Conservation (phyloP, 2,797 vertebrate genomes). For the Rhabdophis nuchalis region DNA sequence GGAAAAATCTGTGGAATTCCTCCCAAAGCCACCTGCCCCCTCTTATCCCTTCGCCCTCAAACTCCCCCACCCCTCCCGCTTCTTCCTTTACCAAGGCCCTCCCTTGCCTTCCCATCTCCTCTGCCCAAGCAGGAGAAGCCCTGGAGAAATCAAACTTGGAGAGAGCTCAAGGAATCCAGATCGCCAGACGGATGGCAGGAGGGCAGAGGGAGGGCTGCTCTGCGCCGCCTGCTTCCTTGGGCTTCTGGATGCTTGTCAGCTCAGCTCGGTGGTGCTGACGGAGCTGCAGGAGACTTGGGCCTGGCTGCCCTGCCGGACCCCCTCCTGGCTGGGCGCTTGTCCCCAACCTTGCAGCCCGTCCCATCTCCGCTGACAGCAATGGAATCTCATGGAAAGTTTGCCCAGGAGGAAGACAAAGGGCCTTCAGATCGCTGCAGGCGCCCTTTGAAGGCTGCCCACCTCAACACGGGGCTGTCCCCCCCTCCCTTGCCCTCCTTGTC, state of each 20-base stretch:
- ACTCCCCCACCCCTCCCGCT: neutral
- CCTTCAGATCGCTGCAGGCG: neutral
- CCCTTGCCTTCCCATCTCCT: neutral
- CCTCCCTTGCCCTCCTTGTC: neutral
- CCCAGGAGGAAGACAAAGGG: neutral
- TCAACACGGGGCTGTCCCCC: neutral
- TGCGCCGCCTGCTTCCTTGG: neutral
- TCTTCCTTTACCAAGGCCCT: neutral
- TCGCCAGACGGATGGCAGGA: neutral
- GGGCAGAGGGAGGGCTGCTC: neutral
- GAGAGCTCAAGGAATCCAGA: neutral
- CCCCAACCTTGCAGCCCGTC: neutral
- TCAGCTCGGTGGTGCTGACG: neutral
- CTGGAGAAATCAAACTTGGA: neutral
- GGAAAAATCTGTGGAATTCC: neutral
- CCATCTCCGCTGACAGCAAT: slow-evolving; percentile 10
- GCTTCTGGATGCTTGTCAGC: neutral
- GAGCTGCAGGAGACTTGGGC: neutral
- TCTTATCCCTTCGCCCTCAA: neutral
- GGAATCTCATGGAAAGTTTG: neutral
- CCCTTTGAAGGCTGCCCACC: neutral
- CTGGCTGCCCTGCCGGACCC: no score
- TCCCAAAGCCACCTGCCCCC: neutral
- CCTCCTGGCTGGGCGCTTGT: neutral
- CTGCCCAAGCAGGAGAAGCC: neutral